Evolutionary conservation across 1,140 invertebrate genomes (phyloP).

Genomic region (Zaprionus tsacasi): DNA sequence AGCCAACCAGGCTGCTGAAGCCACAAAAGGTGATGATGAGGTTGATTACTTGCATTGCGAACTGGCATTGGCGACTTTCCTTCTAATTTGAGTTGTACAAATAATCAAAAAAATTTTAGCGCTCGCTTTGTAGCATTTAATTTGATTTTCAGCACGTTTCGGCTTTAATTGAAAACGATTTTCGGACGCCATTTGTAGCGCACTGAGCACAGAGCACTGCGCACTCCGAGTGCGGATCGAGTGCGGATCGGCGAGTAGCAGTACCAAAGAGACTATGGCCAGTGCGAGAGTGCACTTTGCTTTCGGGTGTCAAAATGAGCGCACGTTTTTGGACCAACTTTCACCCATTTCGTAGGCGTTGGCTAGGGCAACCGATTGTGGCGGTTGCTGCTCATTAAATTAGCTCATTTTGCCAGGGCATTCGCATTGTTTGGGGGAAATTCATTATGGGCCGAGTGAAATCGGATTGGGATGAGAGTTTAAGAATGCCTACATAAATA

Average conservation of each 20-base stretch:
- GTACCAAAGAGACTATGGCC: not conserved
- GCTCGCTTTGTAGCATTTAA: slow-evolving; percentile 67
- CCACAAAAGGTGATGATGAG: slow-evolving; percentile 80
- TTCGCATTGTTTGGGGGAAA: slow-evolving; percentile 6
- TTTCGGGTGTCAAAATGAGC: slow-evolving; percentile 69
- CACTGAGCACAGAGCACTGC: not conserved
- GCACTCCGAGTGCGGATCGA: slow-evolving; percentile 8
- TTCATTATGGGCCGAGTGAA: slow-evolving; percentile 3
- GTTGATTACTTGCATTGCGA: slow-evolving; percentile 68
- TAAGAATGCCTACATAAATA: not conserved
- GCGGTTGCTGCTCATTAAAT: slow-evolving; percentile 10
- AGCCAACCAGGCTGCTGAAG: slow-evolving; percentile 19
- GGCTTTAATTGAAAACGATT: slow-evolving; percentile 79
- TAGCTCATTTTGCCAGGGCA: slow-evolving; percentile 29
- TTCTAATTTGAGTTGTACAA: slow-evolving; percentile 76
- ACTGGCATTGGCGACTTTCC: slow-evolving; percentile 71
- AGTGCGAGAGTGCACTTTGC: slow-evolving; percentile 50
- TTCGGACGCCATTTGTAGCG: slow-evolving; percentile 63
- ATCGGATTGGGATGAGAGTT: not conserved
- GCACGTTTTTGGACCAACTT: slow-evolving; percentile 69
- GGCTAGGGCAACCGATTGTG: slow-evolving; percentile 53
- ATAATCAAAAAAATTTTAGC: slow-evolving; percentile 77
- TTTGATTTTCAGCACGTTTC: slow-evolving; percentile 79
- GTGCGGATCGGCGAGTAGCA: slow-evolving; percentile 22
- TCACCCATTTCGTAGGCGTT: slow-evolving; percentile 73